These are phyloP conservation scores for Unio delphinus DNA, from an alignment of 2,888 invertebrate species.

Conservation along the genomic window DNA sequence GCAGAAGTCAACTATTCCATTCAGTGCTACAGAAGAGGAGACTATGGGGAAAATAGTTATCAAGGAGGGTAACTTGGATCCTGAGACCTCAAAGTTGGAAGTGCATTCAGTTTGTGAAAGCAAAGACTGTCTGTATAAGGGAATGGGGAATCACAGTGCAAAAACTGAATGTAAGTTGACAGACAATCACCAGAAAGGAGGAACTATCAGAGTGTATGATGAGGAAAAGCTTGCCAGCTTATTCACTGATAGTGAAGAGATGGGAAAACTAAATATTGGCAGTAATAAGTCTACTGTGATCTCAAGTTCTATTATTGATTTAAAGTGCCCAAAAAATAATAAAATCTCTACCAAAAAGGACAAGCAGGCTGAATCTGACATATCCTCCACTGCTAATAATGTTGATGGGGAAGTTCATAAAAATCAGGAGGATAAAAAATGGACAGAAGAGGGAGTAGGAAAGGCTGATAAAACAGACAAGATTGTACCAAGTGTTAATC, in stretches of 20 bases:
- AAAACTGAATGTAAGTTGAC: slow-evolving; percentile 27
- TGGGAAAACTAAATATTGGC: slow-evolving; percentile 1
- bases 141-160: slow-evolving; percentile 48
- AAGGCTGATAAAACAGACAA: slow-evolving; percentile 20
- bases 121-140: slow-evolving; percentile 16
- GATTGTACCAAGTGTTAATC: slow-evolving; percentile 15
- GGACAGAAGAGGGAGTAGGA: slow-evolving; percentile 1
- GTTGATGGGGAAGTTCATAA: too few species aligned
- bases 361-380: too few species aligned
- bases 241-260: slow-evolving; percentile 23
- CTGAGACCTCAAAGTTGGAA: too few species aligned
- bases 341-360: too few species aligned
- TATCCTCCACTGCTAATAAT: too few species aligned
- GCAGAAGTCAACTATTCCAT: slow-evolving; percentile 30
- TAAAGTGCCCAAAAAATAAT: too few species aligned
- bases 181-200: background rate
- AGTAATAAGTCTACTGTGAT: too few species aligned
- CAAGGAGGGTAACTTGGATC: slow-evolving; percentile 11
- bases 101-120: background rate
- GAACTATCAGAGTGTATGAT: slow-evolving; percentile 8
- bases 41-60: slow-evolving; percentile 17
- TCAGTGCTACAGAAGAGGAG: slow-evolving; percentile 22
- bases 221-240: slow-evolving; percentile 10
- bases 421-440: too few species aligned
- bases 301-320: too few species aligned